These are phyloP conservation scores for Discoglossus pictus DNA, from an alignment of 2,797 vertebrate genomes.

Conservation along the genomic window DNA sequence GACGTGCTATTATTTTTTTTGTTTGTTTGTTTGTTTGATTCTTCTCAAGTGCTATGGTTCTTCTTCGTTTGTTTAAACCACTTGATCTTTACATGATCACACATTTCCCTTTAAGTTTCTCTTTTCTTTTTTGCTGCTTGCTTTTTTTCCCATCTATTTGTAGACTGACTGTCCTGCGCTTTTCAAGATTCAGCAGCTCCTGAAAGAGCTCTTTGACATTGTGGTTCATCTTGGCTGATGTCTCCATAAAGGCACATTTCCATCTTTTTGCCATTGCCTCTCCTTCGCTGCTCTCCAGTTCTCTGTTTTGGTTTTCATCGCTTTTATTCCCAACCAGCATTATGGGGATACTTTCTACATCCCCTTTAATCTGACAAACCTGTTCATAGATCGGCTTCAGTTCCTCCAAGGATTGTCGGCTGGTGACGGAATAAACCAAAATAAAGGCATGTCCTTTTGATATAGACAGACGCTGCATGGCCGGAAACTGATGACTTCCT, in stretches of 20 bases:
- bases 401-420: constrained; percentile 79
- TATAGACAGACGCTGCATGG: constrained; percentile 83
- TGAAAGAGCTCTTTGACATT: constrained; percentile 82
- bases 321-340: constrained; percentile 84
- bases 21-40: constrained; percentile 30
- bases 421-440: constrained; percentile 80
- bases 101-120: constrained; percentile 81
- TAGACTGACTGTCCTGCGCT: constrained; percentile 80
- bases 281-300: constrained; percentile 73
- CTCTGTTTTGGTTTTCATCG: constrained; percentile 74
- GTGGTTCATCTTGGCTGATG: constrained; percentile 79
- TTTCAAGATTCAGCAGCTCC: constrained; percentile 80
- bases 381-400: constrained; percentile 81
- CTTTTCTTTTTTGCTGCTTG: constrained; percentile 80
- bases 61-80: not conserved
- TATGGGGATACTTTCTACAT: constrained; percentile 78
- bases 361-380: constrained; percentile 82
- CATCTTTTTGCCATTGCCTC: constrained; percentile 77
- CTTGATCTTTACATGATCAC: constrained; percentile 72
- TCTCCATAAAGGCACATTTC: constrained; percentile 84
- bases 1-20: constrained; percentile 52
- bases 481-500: constrained; percentile 81
- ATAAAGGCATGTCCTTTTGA: constrained; percentile 82
- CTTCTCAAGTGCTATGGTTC: not conserved
- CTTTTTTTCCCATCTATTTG: constrained; percentile 83